Evolutionary conservation across 2,797 vertebrate genomes (phyloP).

Genomic region (Gorsachius magnificus): DNA sequence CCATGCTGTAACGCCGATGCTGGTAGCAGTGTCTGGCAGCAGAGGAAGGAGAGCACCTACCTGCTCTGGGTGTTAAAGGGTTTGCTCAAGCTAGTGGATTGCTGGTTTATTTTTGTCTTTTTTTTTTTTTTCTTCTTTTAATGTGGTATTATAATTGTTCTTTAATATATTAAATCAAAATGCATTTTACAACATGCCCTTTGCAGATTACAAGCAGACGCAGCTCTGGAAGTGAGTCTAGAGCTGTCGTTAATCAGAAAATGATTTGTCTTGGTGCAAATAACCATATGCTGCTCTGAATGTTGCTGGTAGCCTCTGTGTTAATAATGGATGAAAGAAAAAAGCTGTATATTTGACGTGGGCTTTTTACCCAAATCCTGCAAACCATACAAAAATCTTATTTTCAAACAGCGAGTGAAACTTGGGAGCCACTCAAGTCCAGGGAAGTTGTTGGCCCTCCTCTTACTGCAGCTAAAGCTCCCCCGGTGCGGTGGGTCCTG

Average conservation of each 20-base stretch:
- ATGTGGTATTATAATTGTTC: background rate
- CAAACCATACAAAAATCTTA: background rate
- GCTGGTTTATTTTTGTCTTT: background rate
- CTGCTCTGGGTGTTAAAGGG: background rate
- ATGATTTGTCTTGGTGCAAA: constrained; percentile 26
- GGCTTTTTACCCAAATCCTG: background rate
- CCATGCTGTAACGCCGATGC: background rate
- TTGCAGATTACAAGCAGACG: background rate
- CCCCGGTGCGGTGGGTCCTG: accelerated
- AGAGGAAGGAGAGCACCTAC: background rate
- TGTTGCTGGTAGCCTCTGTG: constrained; percentile 17
- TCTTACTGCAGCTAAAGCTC: background rate
- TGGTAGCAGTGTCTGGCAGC: background rate
- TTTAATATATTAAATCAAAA: background rate
- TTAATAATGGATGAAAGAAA: constrained; percentile 30
- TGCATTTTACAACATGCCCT: background rate
- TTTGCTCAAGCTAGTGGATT: background rate
- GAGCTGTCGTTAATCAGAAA: constrained; percentile 48
- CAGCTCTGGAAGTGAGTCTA: background rate
- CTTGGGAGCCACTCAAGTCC: background rate
- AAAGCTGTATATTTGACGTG: background rate
- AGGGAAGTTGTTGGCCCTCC: background rate
- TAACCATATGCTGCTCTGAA: constrained; percentile 19
- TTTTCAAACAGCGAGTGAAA: background rate
- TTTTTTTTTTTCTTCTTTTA: background rate